Base-by-base conservation (phyloP, 2,113 vertebrate genomes). In the Tyto alba region DNA sequence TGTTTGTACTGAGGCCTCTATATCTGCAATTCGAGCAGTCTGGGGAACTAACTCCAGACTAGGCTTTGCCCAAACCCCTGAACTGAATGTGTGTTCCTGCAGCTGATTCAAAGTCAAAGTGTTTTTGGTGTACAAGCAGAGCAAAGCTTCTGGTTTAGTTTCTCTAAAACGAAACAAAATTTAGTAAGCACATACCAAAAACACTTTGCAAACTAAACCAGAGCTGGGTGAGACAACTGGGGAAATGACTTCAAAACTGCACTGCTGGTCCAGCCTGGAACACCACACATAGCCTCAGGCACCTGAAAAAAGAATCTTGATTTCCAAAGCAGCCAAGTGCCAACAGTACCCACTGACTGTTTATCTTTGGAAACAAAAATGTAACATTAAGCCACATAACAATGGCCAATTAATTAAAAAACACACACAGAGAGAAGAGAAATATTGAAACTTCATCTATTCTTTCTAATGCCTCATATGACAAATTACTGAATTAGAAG, bases 211-310 rank as follows among this genome's bases (percentile, higher is more conserved):
- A 93, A 88, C 77, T 57, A 91, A 79, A 82, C 30, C 57, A 87
- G 89, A 88, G 48, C 66, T 68, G 17, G 1, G 40, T 79, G 48
- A 85, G 48, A 84, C 89, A 95, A 53, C 36, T 72, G 77, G 40
- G 66, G 81, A 93, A 95, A 76, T 73, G 91, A 93, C 74, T 96
- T 75, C 50, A 88, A 82, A 96, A 97, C 62, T 94, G 57, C 56
- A 60, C 56, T 92, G 34, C 66, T 78, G 27, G 50, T 88, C 53
- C 77, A 89, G 36, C 41, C 69, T 91, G 69, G 80, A 91, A 97
- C 86, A 79, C 43, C 40, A 78, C 3, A 2, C 62, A 88, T 13
- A 85, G 71, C 77, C 82, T 85, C 84, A 82, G 87, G 92, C 90
- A 95, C 57, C 62, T 83, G 85, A 69, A 79, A 91, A 93, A 80